Evolutionary conservation across 1,140 invertebrate genomes (phyloP).

Genomic region (Bursaphelenchus mucronatus): DNA sequence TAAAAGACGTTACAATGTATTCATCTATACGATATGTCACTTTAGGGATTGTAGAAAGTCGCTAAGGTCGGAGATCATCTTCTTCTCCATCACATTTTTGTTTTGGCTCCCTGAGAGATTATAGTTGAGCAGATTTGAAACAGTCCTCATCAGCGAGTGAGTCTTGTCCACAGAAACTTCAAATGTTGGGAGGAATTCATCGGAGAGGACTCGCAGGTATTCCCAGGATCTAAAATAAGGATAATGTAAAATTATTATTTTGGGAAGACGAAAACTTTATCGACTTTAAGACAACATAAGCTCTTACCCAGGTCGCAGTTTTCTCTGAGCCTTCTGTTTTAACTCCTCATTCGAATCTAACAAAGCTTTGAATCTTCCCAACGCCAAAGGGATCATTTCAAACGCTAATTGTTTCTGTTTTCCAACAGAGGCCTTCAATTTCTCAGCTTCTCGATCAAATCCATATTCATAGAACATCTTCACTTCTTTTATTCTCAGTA

Average conservation of each 20-base stretch:
- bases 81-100: too few relatives aligned
- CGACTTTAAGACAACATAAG: not conserved
- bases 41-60: too few relatives aligned
- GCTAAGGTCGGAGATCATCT: too few relatives aligned
- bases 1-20: too few relatives aligned
- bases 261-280: not conserved
- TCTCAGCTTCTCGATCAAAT: constrained; percentile 19
- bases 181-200: not conserved
- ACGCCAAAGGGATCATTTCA: constrained; percentile 1
- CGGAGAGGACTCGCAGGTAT: not conserved
- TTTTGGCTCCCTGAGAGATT: too few relatives aligned
- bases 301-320: constrained; percentile 1
- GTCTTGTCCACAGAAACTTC: not conserved
- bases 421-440: constrained; percentile 13
- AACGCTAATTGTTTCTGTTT: constrained; percentile 13
- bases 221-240: not conserved
- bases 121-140: too few relatives aligned
- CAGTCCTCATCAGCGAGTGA: too few relatives aligned
- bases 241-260: not conserved
- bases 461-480: constrained; percentile 21
- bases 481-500: constrained; percentile 30
- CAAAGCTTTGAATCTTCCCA: constrained; percentile 21
- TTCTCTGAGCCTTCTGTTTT: constrained; percentile 1
- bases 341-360: constrained; percentile 11
- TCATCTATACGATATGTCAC: too few relatives aligned